Conservation (phyloP, 2,888 invertebrate genomes). For the Drosophila paramelanica region DNA sequence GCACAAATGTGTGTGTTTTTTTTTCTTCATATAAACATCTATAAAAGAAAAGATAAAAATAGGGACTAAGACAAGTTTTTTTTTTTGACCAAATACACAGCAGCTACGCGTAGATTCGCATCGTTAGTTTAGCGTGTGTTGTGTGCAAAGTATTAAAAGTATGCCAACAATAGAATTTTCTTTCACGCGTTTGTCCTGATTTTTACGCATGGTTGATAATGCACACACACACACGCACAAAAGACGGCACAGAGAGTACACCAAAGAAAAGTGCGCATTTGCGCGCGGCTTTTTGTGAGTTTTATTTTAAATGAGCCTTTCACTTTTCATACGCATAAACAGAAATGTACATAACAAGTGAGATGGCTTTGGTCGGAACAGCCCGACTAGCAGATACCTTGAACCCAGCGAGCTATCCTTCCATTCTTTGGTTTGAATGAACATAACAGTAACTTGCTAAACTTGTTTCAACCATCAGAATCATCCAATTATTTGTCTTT, state of each 20-base stretch:
- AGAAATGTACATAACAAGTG: conserved; percentile 15
- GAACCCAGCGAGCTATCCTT: too few relatives aligned
- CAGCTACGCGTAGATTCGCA: conserved; percentile 45
- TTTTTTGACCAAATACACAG: conserved; percentile 12
- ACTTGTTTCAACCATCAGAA: too few relatives aligned
- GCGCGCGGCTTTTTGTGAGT: conserved; percentile 46
- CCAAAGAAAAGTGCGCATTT: conserved; percentile 63
- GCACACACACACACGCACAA: conserved; percentile 37
- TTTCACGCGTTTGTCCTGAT: conserved; percentile 72
- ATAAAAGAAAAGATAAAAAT: conserved; percentile 25
- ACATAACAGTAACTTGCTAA: too few relatives aligned
- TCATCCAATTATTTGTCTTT: too few relatives aligned
- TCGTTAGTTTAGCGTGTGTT: conserved; percentile 56
- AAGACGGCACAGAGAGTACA: conserved; percentile 45
- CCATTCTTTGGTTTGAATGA: too few relatives aligned
- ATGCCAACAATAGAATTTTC: conserved; percentile 60
- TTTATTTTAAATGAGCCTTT: conserved; percentile 52
- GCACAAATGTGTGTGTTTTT: conserved; percentile 38
- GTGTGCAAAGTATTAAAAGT: conserved; percentile 30
- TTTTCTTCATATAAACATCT: conserved; percentile 1
- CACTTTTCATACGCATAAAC: conserved; percentile 36
- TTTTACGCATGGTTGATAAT: conserved; percentile 75
- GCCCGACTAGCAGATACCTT: too few relatives aligned
- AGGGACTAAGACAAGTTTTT: conserved; percentile 15
- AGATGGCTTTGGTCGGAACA: too few relatives aligned